phyloP scores from a whole-genome alignment of 2,797 vertebrate genomes.

The Microhierax caerulescens region DNA sequence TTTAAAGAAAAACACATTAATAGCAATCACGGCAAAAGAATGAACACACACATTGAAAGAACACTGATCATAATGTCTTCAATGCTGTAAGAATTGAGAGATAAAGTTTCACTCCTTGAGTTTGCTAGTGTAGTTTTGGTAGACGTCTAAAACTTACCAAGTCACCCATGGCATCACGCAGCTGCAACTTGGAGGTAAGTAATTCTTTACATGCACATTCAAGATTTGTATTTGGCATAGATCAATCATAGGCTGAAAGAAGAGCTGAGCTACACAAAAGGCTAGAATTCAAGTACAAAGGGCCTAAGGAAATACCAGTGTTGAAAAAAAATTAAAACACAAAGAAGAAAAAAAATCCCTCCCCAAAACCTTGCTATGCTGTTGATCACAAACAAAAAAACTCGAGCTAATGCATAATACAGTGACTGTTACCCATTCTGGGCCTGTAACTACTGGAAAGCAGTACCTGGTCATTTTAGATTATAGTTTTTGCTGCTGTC shows the following conservation, averaged over 20 bases:
- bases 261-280: not conserved
- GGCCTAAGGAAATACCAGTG: not conserved
- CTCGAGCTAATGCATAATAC: not conserved
- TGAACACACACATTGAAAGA: not conserved
- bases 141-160: not conserved
- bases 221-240: not conserved
- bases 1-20: not conserved
- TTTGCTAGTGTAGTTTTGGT: not conserved
- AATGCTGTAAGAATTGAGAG: not conserved
- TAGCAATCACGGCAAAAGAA: not conserved
- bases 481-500: not conserved
- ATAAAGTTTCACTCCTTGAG: not conserved
- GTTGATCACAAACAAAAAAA: not conserved
- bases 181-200: not conserved
- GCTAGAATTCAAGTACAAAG: not conserved
- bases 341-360: not conserved
- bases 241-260: not conserved
- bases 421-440: not conserved
- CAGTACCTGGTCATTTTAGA: not conserved
- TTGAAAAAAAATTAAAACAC: not conserved
- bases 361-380: not conserved
- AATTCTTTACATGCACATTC: not conserved
- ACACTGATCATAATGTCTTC: not conserved
- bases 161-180: not conserved
- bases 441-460: not conserved